Conservation (phyloP, 2,113 vertebrate genomes). For the Chlorocebus sabaeus region DNA sequence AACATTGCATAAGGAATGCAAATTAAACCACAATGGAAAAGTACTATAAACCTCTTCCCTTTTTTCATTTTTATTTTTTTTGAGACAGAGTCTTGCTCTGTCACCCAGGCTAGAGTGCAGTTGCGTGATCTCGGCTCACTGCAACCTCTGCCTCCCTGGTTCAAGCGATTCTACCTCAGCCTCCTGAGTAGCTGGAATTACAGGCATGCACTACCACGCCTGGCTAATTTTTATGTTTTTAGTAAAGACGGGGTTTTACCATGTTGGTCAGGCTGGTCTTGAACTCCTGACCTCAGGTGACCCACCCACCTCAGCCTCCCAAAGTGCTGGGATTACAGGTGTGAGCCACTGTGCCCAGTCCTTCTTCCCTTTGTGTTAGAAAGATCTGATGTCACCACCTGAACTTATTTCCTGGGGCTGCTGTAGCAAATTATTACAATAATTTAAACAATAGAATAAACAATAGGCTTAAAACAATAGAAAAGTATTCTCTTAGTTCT, state of each 20-base stretch:
- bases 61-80: not conserved
- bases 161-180: not conserved
- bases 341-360: not conserved
- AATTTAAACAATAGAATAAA: not conserved
- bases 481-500: not conserved
- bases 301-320: not conserved
- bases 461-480: not conserved
- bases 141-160: not conserved
- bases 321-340: not conserved
- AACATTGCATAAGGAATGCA: not conserved
- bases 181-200: not conserved
- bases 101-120: not conserved
- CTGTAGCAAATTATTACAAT: not conserved
- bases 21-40: not conserved
- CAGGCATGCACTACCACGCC: not conserved
- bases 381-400: not conserved
- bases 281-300: not conserved
- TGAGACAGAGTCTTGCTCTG: not conserved
- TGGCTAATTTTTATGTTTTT: not conserved
- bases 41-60: not conserved
- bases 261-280: not conserved
- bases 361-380: not conserved
- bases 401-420: not conserved
- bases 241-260: not conserved
- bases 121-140: not conserved